phyloP scores from a whole-genome alignment of 2,888 invertebrate species.

The Volucella bombylans region DNA sequence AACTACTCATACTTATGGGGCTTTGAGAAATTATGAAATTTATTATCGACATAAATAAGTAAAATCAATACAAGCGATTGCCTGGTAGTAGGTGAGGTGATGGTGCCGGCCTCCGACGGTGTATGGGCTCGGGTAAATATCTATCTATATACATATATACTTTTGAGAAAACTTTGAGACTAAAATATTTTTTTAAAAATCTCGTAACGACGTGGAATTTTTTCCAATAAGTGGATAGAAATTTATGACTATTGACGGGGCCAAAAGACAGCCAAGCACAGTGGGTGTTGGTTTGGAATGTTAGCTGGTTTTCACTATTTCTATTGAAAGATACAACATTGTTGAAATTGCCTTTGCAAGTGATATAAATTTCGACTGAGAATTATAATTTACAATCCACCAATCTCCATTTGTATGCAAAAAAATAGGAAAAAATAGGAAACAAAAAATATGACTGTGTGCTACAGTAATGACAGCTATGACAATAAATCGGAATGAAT shows the following conservation, averaged over 20 bases:
- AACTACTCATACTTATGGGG: conserved; percentile 37
- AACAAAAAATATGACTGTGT: too few relatives aligned
- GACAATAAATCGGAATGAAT: too few relatives aligned
- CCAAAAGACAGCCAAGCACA: not conserved
- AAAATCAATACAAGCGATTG: conserved; percentile 16
- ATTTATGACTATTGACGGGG: conserved; percentile 24
- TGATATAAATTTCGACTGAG: too few relatives aligned
- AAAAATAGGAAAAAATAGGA: too few relatives aligned
- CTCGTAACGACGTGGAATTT: conserved; percentile 10
- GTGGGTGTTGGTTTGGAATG: conserved; percentile 29
- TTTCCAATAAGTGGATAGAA: conserved; percentile 16
- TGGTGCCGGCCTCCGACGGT: not conserved
- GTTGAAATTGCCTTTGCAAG: too few relatives aligned
- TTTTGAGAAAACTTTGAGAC: not conserved
- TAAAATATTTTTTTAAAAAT: not conserved
- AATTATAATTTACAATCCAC: too few relatives aligned
- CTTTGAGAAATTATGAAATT: conserved; percentile 49
- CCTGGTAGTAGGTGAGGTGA: not conserved
- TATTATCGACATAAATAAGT: conserved; percentile 51
- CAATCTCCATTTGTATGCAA: too few relatives aligned
- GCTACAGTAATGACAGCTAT: too few relatives aligned
- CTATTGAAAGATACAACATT: not conserved
- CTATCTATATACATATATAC: too few relatives aligned
- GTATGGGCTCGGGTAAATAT: not conserved
- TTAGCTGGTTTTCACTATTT: conserved; percentile 5